Evolutionary conservation across 1,140 invertebrate genomes (phyloP).

Genomic region (Formica selysi): DNA sequence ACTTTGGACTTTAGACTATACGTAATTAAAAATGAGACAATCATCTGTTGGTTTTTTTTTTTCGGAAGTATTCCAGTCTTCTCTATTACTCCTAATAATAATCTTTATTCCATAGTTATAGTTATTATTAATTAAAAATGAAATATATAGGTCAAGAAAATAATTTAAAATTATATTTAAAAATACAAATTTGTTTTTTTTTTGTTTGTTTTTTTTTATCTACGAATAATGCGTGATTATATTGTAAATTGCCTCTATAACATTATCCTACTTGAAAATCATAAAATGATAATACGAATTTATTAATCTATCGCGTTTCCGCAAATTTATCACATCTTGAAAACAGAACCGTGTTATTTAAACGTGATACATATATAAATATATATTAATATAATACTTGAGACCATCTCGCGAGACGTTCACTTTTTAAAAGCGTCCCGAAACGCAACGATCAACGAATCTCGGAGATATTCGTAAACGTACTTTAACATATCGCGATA

Average conservation of each 20-base stretch:
- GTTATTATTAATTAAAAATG: background rate
- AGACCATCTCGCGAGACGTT: no score
- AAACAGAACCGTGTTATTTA: background rate
- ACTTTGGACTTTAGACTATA: background rate
- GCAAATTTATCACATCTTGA: background rate
- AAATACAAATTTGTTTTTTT: background rate
- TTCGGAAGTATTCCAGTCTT: background rate
- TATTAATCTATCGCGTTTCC: background rate
- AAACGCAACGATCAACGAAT: no score
- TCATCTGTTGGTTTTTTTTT: background rate
- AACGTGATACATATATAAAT: background rate
- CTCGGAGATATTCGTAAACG: no score
- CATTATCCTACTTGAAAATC: background rate
- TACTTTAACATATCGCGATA: no score
- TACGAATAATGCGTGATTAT: background rate
- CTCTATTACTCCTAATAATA: no score
- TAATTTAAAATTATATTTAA: background rate
- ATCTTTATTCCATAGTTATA: background rate
- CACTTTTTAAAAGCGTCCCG: no score
- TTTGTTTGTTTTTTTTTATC: background rate
- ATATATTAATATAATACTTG: no score
- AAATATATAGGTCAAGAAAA: background rate
- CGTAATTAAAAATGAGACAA: background rate
- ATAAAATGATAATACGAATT: background rate
- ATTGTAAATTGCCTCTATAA: background rate